Conservation (phyloP, 1,140 invertebrate species). For the Aphaenogaster floridana region DNA sequence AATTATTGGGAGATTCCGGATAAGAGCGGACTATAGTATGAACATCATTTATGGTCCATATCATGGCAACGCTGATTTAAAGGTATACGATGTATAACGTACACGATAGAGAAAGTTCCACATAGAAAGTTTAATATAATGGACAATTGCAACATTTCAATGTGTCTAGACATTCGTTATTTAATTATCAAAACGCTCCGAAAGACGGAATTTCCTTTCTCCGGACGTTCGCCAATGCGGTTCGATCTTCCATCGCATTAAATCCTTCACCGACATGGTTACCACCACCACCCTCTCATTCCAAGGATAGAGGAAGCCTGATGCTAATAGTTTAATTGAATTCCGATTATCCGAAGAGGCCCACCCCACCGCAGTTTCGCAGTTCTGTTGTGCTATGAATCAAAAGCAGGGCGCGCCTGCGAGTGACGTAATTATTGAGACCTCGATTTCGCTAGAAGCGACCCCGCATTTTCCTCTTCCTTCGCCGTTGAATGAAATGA, state of each 20-base stretch:
- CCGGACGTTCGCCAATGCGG: slow-evolving; percentile 70
- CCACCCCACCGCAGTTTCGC: slow-evolving; percentile 69
- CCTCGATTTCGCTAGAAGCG: slow-evolving; percentile 79
- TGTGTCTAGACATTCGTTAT: slow-evolving; percentile 34
- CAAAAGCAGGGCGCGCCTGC: slow-evolving; percentile 84
- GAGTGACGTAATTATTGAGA: slow-evolving; percentile 85
- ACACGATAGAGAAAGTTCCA: neutral
- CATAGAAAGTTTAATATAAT: neutral
- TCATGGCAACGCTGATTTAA: neutral
- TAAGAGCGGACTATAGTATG: neutral
- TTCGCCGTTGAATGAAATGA: slow-evolving; percentile 68
- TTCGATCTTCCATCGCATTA: slow-evolving; percentile 80
- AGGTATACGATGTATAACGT: neutral
- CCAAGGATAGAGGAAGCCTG: slow-evolving; percentile 44
- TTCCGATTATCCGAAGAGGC: slow-evolving; percentile 84
- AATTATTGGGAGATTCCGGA: slow-evolving; percentile 17
- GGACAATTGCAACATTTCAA: slow-evolving; percentile 5
- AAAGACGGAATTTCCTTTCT: slow-evolving; percentile 67
- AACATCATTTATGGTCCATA: neutral
- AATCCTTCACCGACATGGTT: slow-evolving; percentile 47
- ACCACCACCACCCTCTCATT: slow-evolving; percentile 54
- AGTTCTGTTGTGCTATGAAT: slow-evolving; percentile 84
- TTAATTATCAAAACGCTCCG: neutral
- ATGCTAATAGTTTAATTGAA: slow-evolving; percentile 86
- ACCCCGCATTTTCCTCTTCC: slow-evolving; percentile 62